Evolutionary conservation across 1,140 invertebrate genomes (phyloP), one percentile per base, ranked within the genome.

Genomic region (Tigriopus japonicus): DNA sequence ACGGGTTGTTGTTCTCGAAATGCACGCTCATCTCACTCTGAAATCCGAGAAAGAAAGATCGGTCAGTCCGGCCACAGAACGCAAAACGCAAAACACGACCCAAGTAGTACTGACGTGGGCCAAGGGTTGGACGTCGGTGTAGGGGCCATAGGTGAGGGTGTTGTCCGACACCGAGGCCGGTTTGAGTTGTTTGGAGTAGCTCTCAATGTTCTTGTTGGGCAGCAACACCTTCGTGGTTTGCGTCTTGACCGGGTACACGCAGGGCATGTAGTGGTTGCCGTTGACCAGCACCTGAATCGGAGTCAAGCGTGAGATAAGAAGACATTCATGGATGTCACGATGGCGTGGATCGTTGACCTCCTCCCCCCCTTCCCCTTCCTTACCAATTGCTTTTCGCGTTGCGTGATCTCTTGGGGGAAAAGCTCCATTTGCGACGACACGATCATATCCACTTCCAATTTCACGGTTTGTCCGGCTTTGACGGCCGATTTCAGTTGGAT

Each of bases 1-100:
- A 98, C 52, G 95, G 93, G 52, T 85, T 79, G 70, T 95, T 94
- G 72, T 97, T 98, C 72, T 98, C 95, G 72, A 85, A 96, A 71
- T 99, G 96, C 54, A 98, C 74, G 23, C 70, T 74, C 62, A 96
- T 69, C 67, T 83, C 78, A 64, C 85, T 79, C 74, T 74, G 62
- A 35, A 64, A 63, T 35, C 9, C 28, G 9, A 35, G 28, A 35
- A 35, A 9, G 28, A 9, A 35, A 35, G 24, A 40, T 6, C n/a
- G 12, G 10, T 13, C 40, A 13, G 12, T n/a, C 10, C n/a, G n/a
- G 9, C 49, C 3, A 24, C 21, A 14, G 12, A 53, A 24, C 2
- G 19, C 2, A 5, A 51, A 19, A 9, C 42, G 9, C 49, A 13
- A 6, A 12, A n/a, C 2, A 2, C 52, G 52, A 13, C 10, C 10